Conservation (phyloP, 2,797 vertebrate species). For the Alosa sapidissima region DNA sequence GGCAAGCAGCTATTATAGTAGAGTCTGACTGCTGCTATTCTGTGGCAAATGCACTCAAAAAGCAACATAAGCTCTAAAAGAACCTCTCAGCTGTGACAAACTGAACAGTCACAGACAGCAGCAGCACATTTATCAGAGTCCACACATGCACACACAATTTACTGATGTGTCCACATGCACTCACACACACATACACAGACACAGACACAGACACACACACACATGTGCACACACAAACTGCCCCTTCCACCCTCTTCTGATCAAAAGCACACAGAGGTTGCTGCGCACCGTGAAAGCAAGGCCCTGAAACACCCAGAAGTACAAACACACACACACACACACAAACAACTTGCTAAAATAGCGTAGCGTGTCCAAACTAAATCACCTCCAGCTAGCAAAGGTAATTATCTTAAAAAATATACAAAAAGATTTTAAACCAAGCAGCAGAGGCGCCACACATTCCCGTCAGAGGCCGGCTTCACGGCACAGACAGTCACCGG, state of each 20-base stretch:
- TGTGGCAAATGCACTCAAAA: background rate
- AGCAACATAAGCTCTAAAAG: background rate
- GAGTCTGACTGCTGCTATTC: background rate
- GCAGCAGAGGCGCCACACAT: constrained; percentile 52
- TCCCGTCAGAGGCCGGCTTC: background rate
- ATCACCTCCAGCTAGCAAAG: background rate
- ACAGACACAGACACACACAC: background rate
- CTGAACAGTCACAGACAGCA: constrained; percentile 24
- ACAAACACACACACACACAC: background rate
- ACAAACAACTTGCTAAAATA: constrained; percentile 49
- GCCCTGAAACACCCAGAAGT: background rate
- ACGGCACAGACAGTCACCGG: background rate
- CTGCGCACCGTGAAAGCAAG: background rate
- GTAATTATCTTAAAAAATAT: constrained; percentile 26
- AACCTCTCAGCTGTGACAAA: background rate
- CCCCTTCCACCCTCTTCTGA: background rate
- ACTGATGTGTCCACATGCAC: background rate
- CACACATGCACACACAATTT: constrained; percentile 25
- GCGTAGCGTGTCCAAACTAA: constrained; percentile 9
- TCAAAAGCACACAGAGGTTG: constrained; percentile 10
- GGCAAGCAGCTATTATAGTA: background rate
- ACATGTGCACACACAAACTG: background rate
- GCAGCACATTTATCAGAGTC: background rate
- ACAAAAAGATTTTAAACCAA: constrained; percentile 49
- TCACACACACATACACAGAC: background rate